Conservation (phyloP, 2,888 invertebrate genomes). For the Acanthosoma haemorrhoidale region DNA sequence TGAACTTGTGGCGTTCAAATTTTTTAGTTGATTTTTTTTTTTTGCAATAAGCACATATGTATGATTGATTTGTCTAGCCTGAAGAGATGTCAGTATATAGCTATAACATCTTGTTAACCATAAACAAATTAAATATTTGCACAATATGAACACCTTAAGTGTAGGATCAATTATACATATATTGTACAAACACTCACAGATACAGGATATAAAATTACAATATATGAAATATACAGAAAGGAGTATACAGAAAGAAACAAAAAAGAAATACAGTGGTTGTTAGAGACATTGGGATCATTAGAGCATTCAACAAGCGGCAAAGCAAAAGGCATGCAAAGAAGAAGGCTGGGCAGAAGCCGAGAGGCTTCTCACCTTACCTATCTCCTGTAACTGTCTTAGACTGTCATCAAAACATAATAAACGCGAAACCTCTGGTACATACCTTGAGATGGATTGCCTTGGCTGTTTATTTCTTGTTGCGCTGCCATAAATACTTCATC, state of each 20-base stretch:
- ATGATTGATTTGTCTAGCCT: no score
- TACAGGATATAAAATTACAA: no score
- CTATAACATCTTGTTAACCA: no score
- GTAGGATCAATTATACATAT: no score
- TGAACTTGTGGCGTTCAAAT: no score
- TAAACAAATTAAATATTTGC: no score
- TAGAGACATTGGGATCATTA: not conserved
- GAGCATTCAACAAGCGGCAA: conserved; percentile 8
- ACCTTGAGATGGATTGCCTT: conserved; percentile 32
- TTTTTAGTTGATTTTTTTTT: no score
- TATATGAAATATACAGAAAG: no score
- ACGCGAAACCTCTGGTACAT: not conserved
- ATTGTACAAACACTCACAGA: no score
- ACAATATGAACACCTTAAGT: no score
- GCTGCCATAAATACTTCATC: conserved; percentile 36
- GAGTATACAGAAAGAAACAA: not conserved
- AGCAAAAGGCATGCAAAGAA: conserved; percentile 23
- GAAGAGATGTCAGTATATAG: no score
- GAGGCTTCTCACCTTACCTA: conserved; percentile 16
- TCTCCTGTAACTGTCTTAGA: not conserved
- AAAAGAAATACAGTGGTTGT: not conserved
- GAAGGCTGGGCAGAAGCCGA: conserved; percentile 9
- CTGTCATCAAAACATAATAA: not conserved
- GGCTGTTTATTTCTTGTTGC: conserved; percentile 35
- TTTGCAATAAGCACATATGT: no score